Conservation (phyloP, 2,797 vertebrate species). For the Pteronotus mesoamericanus region DNA sequence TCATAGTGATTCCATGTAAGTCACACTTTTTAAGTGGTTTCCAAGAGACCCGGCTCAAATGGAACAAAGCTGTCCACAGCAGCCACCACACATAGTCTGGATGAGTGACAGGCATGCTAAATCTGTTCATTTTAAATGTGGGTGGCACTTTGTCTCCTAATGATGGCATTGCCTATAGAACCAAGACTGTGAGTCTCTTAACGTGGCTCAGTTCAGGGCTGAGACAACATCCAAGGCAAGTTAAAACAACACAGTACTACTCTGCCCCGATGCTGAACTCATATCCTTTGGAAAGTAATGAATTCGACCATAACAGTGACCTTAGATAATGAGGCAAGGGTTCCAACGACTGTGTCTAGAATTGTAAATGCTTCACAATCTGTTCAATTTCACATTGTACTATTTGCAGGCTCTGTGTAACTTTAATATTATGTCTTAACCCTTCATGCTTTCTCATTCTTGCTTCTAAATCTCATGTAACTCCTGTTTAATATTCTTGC, state of each 20-base stretch:
- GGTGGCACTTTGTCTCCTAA: constrained; percentile 13
- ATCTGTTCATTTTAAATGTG: constrained; percentile 37
- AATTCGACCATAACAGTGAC: not conserved
- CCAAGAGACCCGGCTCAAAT: constrained; percentile 8
- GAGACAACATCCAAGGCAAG: not conserved
- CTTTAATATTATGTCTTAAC: not conserved
- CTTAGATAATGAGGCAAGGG: not conserved
- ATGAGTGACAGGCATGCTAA: constrained; percentile 49
- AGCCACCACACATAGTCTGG: not conserved
- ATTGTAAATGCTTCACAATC: not conserved
- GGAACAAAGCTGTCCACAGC: not conserved
- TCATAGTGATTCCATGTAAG: constrained; percentile 62
- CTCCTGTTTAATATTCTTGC: not conserved
- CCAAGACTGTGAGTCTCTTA: not conserved
- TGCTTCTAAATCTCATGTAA: not conserved
- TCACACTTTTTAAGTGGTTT: constrained; percentile 59
- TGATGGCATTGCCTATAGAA: not conserved
- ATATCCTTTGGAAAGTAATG: not conserved
- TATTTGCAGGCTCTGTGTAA: accelerated
- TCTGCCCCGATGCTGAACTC: not conserved
- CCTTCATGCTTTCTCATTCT: not conserved
- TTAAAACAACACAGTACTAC: not conserved
- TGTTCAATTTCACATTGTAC: not conserved
- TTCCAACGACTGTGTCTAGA: not conserved
- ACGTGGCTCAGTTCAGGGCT: not conserved